Conservation (phyloP, 30 jellyfish, hydroid and myxozoan species). For the Chrysaora quinquecirrha region DNA sequence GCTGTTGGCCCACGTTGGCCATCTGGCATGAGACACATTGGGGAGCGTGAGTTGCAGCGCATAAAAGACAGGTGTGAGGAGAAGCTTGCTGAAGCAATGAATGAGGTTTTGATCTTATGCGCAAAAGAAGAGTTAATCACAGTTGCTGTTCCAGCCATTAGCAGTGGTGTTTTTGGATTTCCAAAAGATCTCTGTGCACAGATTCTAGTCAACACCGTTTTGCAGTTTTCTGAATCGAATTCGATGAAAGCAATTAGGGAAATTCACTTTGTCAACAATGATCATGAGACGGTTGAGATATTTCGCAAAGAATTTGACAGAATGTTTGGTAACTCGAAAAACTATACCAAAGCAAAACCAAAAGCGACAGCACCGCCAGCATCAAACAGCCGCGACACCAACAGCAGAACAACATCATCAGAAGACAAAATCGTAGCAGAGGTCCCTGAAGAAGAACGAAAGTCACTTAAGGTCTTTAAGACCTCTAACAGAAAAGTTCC, state of each 20-base stretch:
- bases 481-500: not conserved
- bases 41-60: constrained; percentile 11
- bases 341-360: not conserved
- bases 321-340: not conserved
- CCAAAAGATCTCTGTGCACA: constrained; percentile 58
- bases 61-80: constrained; percentile 5
- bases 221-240: not conserved
- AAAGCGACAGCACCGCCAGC: not conserved
- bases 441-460: too few species aligned
- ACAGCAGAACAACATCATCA: not conserved
- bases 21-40: not conserved
- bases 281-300: constrained; percentile 19
- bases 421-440: too few species aligned
- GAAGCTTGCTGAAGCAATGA: constrained; percentile 11
- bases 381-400: not conserved
- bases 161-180: constrained; percentile 57
- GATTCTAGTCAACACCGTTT: constrained; percentile 8
- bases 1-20: constrained; percentile 64
- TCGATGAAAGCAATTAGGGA: constrained; percentile 3
- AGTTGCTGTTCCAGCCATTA: constrained; percentile 61
- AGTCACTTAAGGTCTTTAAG: not conserved
- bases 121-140: constrained; percentile 20
- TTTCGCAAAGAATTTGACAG: not conserved
- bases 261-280: constrained; percentile 41
- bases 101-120: constrained; percentile 13